Percentiles rank a stretch among this genome's conserved stretches.
Evolutionary conservation across 2,797 vertebrate species (phyloP).

Genomic region (Apogon talboti): DNA sequence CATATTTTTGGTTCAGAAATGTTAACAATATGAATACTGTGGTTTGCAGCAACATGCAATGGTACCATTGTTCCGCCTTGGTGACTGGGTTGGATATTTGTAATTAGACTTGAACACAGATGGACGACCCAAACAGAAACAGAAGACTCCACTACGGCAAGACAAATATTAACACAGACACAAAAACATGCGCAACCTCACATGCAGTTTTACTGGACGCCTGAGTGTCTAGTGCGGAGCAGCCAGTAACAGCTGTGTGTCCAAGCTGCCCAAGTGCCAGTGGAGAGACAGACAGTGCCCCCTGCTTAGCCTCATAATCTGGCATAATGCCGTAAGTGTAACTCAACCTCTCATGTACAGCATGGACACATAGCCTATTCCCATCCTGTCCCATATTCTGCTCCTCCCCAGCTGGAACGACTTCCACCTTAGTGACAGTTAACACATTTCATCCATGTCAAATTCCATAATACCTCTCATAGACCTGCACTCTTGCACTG

Average conservation of each 20-base stretch:
- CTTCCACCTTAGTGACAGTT: conserved; percentile 57
- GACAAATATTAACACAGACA: conserved; percentile 57
- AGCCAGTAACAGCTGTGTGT: conserved; percentile 72
- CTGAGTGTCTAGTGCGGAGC: conserved; percentile 78
- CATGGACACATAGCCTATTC: conserved; percentile 59
- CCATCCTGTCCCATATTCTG: conserved; percentile 51
- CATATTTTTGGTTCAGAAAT: no score
- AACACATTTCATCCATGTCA: conserved; percentile 58
- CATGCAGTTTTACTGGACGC: conserved; percentile 75
- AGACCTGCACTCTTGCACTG: background rate
- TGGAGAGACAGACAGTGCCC: conserved; percentile 72
- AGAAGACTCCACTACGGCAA: conserved; percentile 5
- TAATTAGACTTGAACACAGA: conserved; percentile 11
- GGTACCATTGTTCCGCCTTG: no score
- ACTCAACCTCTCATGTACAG: conserved; percentile 68
- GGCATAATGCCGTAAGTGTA: conserved; percentile 69
- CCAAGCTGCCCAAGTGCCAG: conserved; percentile 64
- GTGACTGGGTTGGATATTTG: background rate
- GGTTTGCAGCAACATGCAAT: no score
- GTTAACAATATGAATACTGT: no score
- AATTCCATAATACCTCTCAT: conserved; percentile 34
- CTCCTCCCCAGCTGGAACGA: conserved; percentile 54
- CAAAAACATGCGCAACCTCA: conserved; percentile 49
- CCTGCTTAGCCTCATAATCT: conserved; percentile 72
- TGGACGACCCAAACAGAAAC: conserved; percentile 16